A percentile compares a stretch with the other conserved stretches of the same genome.
Conservation (phyloP, 2,797 vertebrate species). For the Propithecus perrieri region DNA sequence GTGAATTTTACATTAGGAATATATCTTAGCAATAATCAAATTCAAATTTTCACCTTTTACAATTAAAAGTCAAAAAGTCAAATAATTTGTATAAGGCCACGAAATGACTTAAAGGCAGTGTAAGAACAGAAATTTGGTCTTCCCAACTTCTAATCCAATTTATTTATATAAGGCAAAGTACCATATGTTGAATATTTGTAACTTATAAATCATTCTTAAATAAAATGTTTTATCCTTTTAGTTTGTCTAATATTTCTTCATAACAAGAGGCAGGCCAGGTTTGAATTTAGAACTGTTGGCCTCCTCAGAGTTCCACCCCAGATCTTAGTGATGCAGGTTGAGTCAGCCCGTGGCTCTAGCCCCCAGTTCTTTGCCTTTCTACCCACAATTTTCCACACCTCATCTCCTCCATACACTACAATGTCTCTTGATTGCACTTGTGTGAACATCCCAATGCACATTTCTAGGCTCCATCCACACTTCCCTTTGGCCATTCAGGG, state of each 20-base stretch:
- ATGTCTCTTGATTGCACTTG: background rate
- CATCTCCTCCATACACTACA: background rate
- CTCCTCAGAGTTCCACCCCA: background rate
- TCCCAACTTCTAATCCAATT: background rate
- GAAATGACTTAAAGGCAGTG: background rate
- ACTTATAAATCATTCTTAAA: background rate
- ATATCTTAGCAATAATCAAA: background rate
- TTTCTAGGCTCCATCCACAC: background rate
- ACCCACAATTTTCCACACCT: background rate
- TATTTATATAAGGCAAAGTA: background rate
- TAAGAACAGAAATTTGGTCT: background rate
- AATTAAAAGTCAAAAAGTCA: background rate
- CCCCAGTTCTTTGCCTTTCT: background rate
- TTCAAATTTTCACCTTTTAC: background rate
- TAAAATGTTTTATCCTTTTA: background rate
- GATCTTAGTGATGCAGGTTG: background rate
- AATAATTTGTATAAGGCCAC: background rate
- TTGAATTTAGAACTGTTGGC: background rate
- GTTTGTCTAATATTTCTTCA: background rate
- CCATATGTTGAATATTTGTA: background rate
- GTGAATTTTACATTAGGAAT: background rate
- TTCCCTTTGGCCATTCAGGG: background rate
- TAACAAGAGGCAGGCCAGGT: background rate
- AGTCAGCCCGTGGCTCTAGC: background rate
- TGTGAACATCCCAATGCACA: background rate